These are phyloP conservation scores for Chrosomus eos DNA, from an alignment of 2,797 vertebrate species.

Conservation along the genomic window DNA sequence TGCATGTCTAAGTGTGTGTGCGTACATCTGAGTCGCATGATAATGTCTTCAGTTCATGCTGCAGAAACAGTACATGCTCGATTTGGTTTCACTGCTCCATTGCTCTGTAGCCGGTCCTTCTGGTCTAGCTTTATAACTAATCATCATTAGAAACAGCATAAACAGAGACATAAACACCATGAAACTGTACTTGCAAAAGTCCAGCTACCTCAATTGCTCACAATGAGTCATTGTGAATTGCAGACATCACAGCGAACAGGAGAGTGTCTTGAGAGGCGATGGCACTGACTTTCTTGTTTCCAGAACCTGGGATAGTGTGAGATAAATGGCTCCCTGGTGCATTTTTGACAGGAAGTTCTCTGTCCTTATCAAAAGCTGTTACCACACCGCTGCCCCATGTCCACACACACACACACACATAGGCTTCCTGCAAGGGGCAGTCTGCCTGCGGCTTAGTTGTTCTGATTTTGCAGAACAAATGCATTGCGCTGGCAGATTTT, in stretches of 20 bases:
- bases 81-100: background rate
- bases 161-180: constrained; percentile 5
- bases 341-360: constrained; percentile 66
- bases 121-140: constrained; percentile 1
- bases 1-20: constrained; percentile 23
- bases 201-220: background rate
- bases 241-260: background rate
- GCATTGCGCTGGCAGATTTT: constrained; percentile 6
- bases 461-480: constrained; percentile 11
- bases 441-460: background rate
- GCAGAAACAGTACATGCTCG: background rate
- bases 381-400: constrained; percentile 39
- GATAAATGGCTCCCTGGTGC: constrained; percentile 72
- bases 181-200: background rate
- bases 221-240: constrained; percentile 5
- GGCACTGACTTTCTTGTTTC: constrained; percentile 62
- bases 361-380: constrained; percentile 69
- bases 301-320: constrained; percentile 58
- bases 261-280: constrained; percentile 22
- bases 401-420: constrained; percentile 7
- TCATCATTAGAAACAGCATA: background rate
- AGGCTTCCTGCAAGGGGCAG: background rate
- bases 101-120: background rate
- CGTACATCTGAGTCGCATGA: constrained; percentile 47
- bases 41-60: constrained; percentile 38